Evolutionary conservation across 2,888 invertebrate genomes (phyloP).

Genomic region (Smittia aterrima): DNA sequence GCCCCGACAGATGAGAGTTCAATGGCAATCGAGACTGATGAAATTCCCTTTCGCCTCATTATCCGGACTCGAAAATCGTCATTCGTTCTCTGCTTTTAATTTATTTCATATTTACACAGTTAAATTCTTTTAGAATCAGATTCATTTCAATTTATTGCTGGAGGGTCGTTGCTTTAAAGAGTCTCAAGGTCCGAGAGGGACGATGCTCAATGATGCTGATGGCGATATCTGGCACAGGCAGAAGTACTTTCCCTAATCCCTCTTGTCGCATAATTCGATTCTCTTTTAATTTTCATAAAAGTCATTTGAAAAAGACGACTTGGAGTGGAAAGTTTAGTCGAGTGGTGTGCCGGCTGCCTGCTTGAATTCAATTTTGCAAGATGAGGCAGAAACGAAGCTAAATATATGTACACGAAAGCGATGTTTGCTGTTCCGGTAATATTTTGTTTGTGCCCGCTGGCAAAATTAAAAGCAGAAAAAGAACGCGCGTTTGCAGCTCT

Average conservation of each 20-base stretch:
- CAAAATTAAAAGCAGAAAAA: background rate
- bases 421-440: background rate
- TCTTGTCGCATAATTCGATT: background rate
- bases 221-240: background rate
- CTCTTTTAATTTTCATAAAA: background rate
- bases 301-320: background rate
- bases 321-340: too few species aligned
- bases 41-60: background rate
- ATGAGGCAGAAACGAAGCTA: background rate
- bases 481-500: background rate
- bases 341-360: background rate
- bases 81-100: slow-evolving; percentile 2
- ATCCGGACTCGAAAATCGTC: background rate
- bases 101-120: slow-evolving; percentile 14
- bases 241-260: too few species aligned
- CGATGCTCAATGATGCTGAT: background rate
- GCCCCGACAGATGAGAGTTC: too few species aligned
- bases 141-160: background rate
- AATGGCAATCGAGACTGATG: too few species aligned
- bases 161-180: background rate
- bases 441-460: background rate
- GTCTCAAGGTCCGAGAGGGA: background rate
- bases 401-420: background rate
- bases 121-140: background rate
- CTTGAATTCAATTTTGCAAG: background rate